Evolutionary conservation across 2,113 vertebrate genomes (phyloP), one percentile per base, ranked within the genome.

Genomic region (Odobenus rosmarus): DNA sequence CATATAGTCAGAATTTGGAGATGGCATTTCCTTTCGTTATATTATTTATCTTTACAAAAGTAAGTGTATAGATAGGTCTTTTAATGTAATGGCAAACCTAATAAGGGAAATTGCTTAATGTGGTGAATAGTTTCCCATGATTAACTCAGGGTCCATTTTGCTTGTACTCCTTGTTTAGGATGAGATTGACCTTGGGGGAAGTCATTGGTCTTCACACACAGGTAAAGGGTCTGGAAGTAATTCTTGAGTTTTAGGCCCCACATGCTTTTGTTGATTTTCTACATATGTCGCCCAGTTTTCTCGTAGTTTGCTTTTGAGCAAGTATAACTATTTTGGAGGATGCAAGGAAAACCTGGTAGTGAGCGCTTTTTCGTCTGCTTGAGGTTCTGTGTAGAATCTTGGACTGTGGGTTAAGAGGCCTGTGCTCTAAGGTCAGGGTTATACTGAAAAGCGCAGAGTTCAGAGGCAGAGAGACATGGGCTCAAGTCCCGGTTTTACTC

Each of bases 151-250:
- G 94, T 64, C 82, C 93, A 90, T 87, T 97, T 95, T 62, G 83
- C 67, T 59, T 67, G 36, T 14, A 49, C 14, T 93, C 33, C 36
- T 95, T 93, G 14, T 67, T 90, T 67, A 96, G 46, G 59, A 90
- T 90, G 14, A 53, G 23, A 49, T 24, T 71, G 61, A 82, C 90
- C 18, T 72, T 93, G 90, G 61, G 28, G 69, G 49, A 77, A 39
- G 46, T 67, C 46, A 24, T 12, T 85, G 64, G 13, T 93, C 80
- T 95, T 97, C 36, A 62, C 8, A 51, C n/a, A 71, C 86, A 69
- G 46, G 62, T 85, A 64, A 93, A 86, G 95, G 21, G 83, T 67
- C 79, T 95, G 42, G 95, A 98, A 95, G 77, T 36, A 83, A 96
- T 69, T 93, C 93, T 97, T 76, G 81, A 94, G 16, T 57, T 42